These are phyloP conservation scores for Lasioglossum morio DNA, from an alignment of 2,888 invertebrate species.

Conservation along the genomic window DNA sequence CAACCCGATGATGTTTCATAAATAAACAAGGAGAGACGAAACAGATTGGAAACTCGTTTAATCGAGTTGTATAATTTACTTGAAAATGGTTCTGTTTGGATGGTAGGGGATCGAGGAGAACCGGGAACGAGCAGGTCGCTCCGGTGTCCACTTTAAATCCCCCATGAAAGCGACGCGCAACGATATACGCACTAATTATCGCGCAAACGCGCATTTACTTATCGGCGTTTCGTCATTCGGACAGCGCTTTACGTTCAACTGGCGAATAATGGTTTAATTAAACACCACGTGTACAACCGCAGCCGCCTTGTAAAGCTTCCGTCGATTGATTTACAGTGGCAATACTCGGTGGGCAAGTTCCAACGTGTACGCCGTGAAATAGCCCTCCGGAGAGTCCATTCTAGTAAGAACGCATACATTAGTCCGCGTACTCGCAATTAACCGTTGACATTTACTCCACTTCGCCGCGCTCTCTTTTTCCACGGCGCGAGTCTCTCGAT, in stretches of 20 bases:
- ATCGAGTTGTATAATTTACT: background rate
- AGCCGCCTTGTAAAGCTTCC: conserved; percentile 61
- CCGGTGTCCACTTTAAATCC: background rate
- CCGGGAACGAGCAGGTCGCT: background rate
- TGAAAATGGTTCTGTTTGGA: background rate
- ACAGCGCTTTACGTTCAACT: conserved; percentile 60
- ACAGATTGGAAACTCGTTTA: background rate
- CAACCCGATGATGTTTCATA: background rate
- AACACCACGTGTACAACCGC: conserved; percentile 70
- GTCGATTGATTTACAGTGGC: conserved; percentile 73
- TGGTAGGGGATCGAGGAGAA: background rate
- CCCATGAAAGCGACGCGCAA: conserved; percentile 11
- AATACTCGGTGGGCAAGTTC: conserved; percentile 49
- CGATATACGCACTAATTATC: conserved; percentile 58
- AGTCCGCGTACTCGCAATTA: conserved; percentile 71
- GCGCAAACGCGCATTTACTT: conserved; percentile 50
- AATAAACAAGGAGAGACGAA: background rate
- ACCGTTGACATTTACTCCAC: conserved; percentile 75
- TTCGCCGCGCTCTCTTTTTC: conserved; percentile 53
- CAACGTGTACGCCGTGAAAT: conserved; percentile 49
- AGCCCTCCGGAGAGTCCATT: conserved; percentile 62
- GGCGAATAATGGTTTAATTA: conserved; percentile 78
- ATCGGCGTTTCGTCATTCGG: conserved; percentile 64
- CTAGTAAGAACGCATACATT: conserved; percentile 72
- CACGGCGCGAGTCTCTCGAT: conserved; percentile 53